A percentile compares a stretch with the other conserved stretches of the same genome.
These are phyloP conservation scores for Zenarchopterus dispar DNA, from an alignment of 2,797 vertebrate genomes.

Conservation along the genomic window DNA sequence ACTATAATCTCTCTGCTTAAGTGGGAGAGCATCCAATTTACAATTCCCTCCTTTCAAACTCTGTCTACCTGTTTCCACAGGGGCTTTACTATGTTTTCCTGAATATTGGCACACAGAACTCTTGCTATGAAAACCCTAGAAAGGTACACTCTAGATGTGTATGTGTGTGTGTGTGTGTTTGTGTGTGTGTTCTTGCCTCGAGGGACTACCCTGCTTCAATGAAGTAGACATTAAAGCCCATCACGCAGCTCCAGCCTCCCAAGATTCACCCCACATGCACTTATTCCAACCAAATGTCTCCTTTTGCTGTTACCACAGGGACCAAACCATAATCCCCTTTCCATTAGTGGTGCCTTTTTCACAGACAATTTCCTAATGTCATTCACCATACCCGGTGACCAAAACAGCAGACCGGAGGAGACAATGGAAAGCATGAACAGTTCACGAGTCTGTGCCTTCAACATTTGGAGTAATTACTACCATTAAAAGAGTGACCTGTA, in stretches of 20 bases:
- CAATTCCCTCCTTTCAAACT: constrained; percentile 32
- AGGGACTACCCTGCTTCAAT: constrained; percentile 42
- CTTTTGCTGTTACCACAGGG: constrained; percentile 50
- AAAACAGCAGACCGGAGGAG: constrained; percentile 32
- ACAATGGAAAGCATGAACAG: constrained; percentile 7
- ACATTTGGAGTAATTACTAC: constrained; percentile 52
- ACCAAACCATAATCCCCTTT: constrained; percentile 41
- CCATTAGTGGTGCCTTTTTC: constrained; percentile 49
- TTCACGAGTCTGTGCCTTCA: constrained; percentile 20
- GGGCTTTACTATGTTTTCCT: constrained; percentile 21
- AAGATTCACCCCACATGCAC: constrained; percentile 49
- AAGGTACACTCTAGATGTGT: constrained; percentile 32
- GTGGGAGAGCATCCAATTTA: constrained; percentile 41
- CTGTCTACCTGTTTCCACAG: constrained; percentile 20
- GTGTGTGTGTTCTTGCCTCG: constrained; percentile 34
- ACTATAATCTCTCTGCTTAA: constrained; percentile 35
- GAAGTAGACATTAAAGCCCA: constrained; percentile 65
- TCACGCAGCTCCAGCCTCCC: constrained; percentile 27
- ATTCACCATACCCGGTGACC: constrained; percentile 28
- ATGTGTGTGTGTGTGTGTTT: not conserved
- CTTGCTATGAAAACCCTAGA: constrained; percentile 48
- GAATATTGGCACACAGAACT: constrained; percentile 16
- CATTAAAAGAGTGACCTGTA: constrained; percentile 54
- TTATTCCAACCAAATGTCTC: constrained; percentile 43
- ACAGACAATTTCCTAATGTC: constrained; percentile 51